These are phyloP conservation scores for Orussus abietinus DNA, from an alignment of 1,140 invertebrate species.

Conservation along the genomic window DNA sequence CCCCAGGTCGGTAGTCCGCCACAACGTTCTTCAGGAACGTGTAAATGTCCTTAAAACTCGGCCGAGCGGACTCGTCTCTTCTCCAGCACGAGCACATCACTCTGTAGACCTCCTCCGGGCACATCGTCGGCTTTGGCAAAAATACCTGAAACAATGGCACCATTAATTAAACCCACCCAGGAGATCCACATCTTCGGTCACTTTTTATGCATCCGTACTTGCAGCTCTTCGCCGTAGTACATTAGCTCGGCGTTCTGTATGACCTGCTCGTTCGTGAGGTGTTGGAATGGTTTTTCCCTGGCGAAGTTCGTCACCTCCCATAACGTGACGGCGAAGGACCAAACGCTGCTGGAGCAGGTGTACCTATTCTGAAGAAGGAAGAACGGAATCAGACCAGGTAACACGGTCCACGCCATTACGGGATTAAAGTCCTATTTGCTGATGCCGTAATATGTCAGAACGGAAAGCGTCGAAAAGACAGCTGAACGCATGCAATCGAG, in stretches of 20 bases:
- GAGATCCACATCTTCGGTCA: too few relatives aligned
- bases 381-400: conserved; percentile 8
- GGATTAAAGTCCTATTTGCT: neutral
- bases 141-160: conserved; percentile 52
- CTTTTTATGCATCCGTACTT: too few relatives aligned
- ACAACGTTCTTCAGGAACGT: conserved; percentile 66
- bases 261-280: conserved; percentile 70
- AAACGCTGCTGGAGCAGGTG: conserved; percentile 61
- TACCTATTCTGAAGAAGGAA: conserved; percentile 59
- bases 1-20: conserved; percentile 53
- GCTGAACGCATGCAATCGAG: too few relatives aligned
- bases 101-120: conserved; percentile 73
- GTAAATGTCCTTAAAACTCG: conserved; percentile 73
- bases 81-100: conserved; percentile 79
- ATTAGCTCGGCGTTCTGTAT: conserved; percentile 69
- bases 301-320: conserved; percentile 76
- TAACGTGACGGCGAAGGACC: conserved; percentile 67
- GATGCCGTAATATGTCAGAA: neutral
- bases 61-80: conserved; percentile 61
- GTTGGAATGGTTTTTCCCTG: conserved; percentile 67
- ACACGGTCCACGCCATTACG: too few relatives aligned
- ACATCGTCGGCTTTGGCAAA: conserved; percentile 66
- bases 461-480: too few relatives aligned
- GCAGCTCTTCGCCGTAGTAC: conserved; percentile 63
- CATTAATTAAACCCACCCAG: conserved; percentile 10